phyloP scores from a whole-genome alignment of 2,797 vertebrate species.

The Myotis planiceps region DNA sequence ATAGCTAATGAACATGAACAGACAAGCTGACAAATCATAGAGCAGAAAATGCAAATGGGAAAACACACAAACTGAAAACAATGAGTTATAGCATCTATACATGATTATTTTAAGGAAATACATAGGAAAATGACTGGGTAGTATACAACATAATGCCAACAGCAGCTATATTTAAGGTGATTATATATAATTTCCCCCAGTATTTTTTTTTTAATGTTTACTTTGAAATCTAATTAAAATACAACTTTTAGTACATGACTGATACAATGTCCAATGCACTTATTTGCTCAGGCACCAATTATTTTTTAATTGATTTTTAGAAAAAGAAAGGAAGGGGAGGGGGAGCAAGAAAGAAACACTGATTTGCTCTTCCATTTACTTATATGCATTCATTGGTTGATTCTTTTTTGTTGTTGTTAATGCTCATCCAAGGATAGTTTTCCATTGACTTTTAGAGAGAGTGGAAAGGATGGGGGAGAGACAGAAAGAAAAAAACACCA shows the following conservation, averaged over 20 bases:
- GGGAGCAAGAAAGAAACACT: not conserved
- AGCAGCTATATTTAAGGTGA: not conserved
- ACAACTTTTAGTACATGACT: not conserved
- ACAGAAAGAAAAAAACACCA: too few species aligned
- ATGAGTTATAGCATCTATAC: not conserved
- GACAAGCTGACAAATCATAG: not conserved
- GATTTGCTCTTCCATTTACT: not conserved
- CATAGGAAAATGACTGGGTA: not conserved
- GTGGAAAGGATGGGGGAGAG: not conserved
- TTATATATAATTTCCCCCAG: not conserved
- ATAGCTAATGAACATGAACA: not conserved
- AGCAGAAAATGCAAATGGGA: not conserved
- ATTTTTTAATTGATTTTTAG: not conserved
- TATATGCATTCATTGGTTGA: not conserved
- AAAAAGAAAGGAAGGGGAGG: not conserved
- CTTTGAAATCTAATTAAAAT: not conserved
- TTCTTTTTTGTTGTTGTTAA: not conserved
- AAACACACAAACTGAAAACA: conserved; percentile 34
- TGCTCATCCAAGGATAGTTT: not conserved
- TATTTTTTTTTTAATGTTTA: not conserved
- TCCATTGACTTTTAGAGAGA: not conserved
- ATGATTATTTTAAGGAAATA: not conserved
- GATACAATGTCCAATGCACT: not conserved
- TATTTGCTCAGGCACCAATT: not conserved
- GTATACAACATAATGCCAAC: not conserved